Evolutionary conservation across 2,113 vertebrate species (phyloP).

Genomic region (Syngnathoides biaculeatus): DNA sequence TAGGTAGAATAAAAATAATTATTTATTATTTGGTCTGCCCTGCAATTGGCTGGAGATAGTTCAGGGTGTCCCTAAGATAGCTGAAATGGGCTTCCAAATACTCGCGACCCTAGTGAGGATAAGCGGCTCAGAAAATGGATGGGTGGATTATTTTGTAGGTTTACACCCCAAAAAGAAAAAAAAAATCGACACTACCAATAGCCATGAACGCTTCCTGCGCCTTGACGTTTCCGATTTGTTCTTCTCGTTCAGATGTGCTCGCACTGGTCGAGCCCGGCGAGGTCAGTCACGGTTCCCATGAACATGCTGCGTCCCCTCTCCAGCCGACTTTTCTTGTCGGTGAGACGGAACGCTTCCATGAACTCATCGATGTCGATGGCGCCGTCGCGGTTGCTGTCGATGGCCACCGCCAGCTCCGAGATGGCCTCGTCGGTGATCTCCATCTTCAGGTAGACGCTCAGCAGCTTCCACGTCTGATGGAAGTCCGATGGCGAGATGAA

Average conservation of each 20-base stretch:
- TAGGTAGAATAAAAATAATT: no score
- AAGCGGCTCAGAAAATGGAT: no score
- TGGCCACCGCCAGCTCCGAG: constrained; percentile 80
- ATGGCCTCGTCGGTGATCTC: constrained; percentile 81
- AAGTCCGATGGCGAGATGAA: constrained; percentile 90
- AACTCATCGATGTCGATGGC: constrained; percentile 93
- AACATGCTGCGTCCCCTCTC: constrained; percentile 71
- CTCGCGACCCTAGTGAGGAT: no score
- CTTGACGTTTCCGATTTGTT: not conserved
- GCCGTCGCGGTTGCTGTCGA: constrained; percentile 90
- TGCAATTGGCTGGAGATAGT: no score
- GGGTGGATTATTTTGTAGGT: no score
- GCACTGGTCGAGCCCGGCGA: constrained; percentile 59
- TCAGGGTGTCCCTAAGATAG: no score
- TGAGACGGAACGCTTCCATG: constrained; percentile 92
- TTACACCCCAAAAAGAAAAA: no score
- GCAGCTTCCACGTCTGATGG: constrained; percentile 87
- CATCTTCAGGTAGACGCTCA: constrained; percentile 84
- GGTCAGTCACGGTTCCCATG: constrained; percentile 58
- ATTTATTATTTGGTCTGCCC: no score
- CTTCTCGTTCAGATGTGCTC: constrained; percentile 50
- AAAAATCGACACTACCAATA: no score
- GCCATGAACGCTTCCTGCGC: no score
- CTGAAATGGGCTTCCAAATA: no score
- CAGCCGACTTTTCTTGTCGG: constrained; percentile 76